Percentiles rank a stretch among this genome's conserved stretches.
phyloP scores from a whole-genome alignment of 2,888 invertebrate species.

The Cataglyphis rosenhaueri region DNA sequence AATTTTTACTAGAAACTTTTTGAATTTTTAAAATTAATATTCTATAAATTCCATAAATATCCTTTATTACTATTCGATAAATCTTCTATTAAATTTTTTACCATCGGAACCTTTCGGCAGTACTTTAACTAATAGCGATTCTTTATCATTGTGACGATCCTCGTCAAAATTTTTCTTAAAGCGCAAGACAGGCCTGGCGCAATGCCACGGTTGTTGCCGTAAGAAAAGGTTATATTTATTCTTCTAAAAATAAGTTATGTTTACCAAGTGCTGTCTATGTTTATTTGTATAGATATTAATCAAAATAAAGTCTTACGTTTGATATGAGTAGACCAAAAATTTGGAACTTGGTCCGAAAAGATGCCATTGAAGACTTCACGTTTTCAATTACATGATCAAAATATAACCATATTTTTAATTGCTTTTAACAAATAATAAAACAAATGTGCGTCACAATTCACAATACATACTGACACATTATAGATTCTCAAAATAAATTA shows the following conservation, averaged over 20 bases:
- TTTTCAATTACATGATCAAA: slow-evolving; percentile 21
- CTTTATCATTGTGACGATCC: slow-evolving; percentile 6
- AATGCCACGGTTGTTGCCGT: not conserved
- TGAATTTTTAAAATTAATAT: not conserved
- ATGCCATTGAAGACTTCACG: slow-evolving; percentile 65
- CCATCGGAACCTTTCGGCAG: not conserved
- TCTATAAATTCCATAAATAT: not conserved
- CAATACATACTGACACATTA: not conserved
- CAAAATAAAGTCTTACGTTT: slow-evolving; percentile 40
- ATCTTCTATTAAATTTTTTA: not conserved
- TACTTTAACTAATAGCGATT: not conserved
- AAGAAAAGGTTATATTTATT: not conserved
- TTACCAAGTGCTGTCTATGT: slow-evolving; percentile 13
- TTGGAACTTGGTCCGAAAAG: slow-evolving; percentile 67
- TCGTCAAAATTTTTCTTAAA: not conserved
- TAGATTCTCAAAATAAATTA: not conserved
- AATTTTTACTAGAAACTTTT: not conserved
- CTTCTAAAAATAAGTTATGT: slow-evolving; percentile 26
- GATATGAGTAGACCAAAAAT: slow-evolving; percentile 64
- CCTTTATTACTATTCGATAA: not conserved
- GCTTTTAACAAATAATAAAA: not conserved
- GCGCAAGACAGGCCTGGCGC: not conserved
- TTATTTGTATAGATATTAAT: not conserved
- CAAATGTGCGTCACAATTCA: not conserved
- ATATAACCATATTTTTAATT: not conserved